phyloP scores from a whole-genome alignment of 2,888 invertebrate genomes.

The Corbicula japonica region DNA sequence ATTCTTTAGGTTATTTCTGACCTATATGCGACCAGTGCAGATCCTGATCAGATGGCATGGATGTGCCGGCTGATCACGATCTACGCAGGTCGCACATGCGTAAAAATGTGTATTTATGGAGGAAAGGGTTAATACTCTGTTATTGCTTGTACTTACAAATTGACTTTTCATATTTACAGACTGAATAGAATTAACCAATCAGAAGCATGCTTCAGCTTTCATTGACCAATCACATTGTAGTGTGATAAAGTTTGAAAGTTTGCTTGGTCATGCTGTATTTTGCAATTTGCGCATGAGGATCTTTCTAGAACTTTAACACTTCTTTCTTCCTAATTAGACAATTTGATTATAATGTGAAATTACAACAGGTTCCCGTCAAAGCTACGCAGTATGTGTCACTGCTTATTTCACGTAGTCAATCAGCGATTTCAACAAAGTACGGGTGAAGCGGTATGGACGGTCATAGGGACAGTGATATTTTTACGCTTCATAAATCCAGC shows the following conservation, averaged over 20 bases:
- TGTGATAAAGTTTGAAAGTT: constrained; percentile 23
- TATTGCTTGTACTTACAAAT: constrained; percentile 32
- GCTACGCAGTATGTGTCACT: constrained; percentile 98
- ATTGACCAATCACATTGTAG: constrained; percentile 57
- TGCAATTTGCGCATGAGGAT: constrained; percentile 19
- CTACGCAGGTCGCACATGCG: no score
- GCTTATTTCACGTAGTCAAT: constrained; percentile 91
- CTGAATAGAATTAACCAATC: constrained; percentile 58
- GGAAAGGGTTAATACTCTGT: no score
- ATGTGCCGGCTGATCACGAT: no score
- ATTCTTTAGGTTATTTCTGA: no score
- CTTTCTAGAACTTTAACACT: constrained; percentile 20
- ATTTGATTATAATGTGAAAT: constrained; percentile 29
- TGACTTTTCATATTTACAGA: constrained; percentile 51
- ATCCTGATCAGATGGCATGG: no score
- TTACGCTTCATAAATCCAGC: constrained; percentile 99
- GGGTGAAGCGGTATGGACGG: constrained; percentile 90
- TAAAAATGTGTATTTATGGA: no score
- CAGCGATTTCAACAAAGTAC: constrained; percentile 85
- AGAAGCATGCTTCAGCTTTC: constrained; percentile 56
- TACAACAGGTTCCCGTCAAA: constrained; percentile 94
- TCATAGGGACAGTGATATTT: constrained; percentile 96
- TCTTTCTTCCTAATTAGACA: constrained; percentile 16
- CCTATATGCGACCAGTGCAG: no score
- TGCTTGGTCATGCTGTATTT: constrained; percentile 35